Base-by-base conservation (phyloP, 2,113 vertebrate species). In the Phalacrocorax brasilianus region DNA sequence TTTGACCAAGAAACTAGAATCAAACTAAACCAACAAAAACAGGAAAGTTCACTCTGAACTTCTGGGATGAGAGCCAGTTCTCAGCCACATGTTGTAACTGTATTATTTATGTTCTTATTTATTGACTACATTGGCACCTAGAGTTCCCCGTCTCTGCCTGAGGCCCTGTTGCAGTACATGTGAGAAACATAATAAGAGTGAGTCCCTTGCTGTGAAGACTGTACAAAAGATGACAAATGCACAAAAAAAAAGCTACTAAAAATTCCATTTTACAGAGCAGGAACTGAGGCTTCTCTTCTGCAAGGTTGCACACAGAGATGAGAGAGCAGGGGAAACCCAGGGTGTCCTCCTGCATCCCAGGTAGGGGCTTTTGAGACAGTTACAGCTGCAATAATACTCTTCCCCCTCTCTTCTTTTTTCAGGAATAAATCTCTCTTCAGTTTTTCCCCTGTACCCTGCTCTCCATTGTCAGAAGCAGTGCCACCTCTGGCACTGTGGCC, bases 91-190 rank as follows among this genome's bases (percentile, higher is more conserved):
- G 92, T 78, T 94, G 33, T 86, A 88, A 71, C 52, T 86, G 61
- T 74, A 53, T 96, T 97, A 96, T 96, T 96, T 96, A 96, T 93
- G 84, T 95, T 59, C 74, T 85, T 95, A 95, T 95, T 95, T 97
- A 95, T 92, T 96, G 94, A 52, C 94, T 96, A n/a, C 89, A 77
- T 85, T 97, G 94, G 95, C 96, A 97, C 91, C 94, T 88, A 63
- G 77, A 59, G 50, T 50, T 92, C 58, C 62, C 62, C 74, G 85
- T 91, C 73, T 75, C 32, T 3, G 94, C 58, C 83, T 79, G 66
- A 78, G 84, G 53, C 62, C 73, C 86, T 38, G 28, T 33, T 87
- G 66, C 74, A 62, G 22, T 30, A 32, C 56, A 45, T 53, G 33
- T 26, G 30, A 89, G 70, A 58, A 76, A 63, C 73, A 17, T 9